phyloP scores from a whole-genome alignment of 2,797 vertebrate species.

The Labeo calbasu region DNA sequence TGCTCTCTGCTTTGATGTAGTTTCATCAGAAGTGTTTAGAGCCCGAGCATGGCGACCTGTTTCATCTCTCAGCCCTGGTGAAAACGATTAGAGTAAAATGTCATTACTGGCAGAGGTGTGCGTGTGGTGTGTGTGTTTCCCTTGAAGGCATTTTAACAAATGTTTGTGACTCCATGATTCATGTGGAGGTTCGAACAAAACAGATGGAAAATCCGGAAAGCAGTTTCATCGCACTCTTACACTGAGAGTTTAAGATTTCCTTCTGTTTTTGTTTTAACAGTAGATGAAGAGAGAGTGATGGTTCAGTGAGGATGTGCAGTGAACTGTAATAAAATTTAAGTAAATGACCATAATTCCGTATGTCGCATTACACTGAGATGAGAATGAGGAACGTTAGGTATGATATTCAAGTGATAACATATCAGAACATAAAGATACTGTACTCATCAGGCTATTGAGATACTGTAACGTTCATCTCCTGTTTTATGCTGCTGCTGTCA shows the following conservation, averaged over 20 bases:
- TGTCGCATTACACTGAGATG: constrained; percentile 5
- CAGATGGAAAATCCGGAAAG: constrained; percentile 50
- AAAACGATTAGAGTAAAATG: constrained; percentile 46
- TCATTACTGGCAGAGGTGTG: constrained; percentile 40
- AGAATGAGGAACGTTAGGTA: neutral
- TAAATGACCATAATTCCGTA: neutral
- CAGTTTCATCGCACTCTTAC: constrained; percentile 22
- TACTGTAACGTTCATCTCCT: constrained; percentile 13
- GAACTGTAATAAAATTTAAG: constrained; percentile 1
- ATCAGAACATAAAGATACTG: neutral
- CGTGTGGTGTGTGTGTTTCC: constrained; percentile 51
- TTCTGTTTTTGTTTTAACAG: constrained; percentile 5
- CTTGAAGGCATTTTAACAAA: constrained; percentile 62
- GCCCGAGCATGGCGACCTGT: constrained; percentile 26
- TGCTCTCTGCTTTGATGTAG: neutral
- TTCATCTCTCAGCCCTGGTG: constrained; percentile 44
- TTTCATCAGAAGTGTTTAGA: constrained; percentile 13
- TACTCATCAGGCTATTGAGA: neutral
- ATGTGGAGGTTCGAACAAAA: constrained; percentile 37
- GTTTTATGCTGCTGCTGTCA: constrained; percentile 26
- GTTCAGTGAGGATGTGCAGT: neutral
- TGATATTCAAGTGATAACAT: neutral
- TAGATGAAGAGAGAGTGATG: neutral
- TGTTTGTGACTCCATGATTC: constrained; percentile 46
- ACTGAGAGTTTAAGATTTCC: constrained; percentile 24